These are phyloP conservation scores for Eustalomyia histrio DNA, from an alignment of 2,888 invertebrate genomes.

Conservation along the genomic window DNA sequence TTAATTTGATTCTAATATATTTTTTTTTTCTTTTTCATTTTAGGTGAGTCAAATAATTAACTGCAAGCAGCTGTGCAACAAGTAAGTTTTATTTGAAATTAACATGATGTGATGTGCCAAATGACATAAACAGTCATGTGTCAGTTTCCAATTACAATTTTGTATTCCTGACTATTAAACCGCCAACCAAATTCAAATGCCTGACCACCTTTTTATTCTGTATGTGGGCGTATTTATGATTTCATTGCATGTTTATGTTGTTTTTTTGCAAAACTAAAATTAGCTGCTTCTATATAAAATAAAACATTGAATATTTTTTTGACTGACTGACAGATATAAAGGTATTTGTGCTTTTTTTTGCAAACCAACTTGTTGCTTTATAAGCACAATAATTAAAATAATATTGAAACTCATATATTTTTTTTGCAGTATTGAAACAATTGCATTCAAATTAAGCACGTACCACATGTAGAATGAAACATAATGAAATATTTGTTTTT, in stretches of 20 bases:
- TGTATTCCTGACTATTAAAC: background rate
- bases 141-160: background rate
- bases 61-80: background rate
- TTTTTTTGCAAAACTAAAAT: background rate
- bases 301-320: background rate
- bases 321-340: background rate
- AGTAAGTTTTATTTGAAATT: conserved; percentile 4
- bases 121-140: background rate
- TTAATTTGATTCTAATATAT: background rate
- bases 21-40: conserved; percentile 2
- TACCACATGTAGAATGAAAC: conserved; percentile 46
- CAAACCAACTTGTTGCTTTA: conserved; percentile 25
- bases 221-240: conserved; percentile 34
- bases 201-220: background rate
- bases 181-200: background rate
- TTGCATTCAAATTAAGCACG: conserved; percentile 59
- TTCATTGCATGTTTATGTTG: conserved; percentile 40
- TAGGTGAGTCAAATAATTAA: background rate
- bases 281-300: background rate
- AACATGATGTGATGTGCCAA: background rate
- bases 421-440: conserved; percentile 28
- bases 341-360: conserved; percentile 8
- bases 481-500: conserved; percentile 52
- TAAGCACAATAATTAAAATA: conserved; percentile 9
- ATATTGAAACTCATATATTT: conserved; percentile 8